Evolutionary conservation across 2,113 vertebrate species (phyloP), one percentile per base, ranked within the genome.

Genomic region (Myotis yumanensis): DNA sequence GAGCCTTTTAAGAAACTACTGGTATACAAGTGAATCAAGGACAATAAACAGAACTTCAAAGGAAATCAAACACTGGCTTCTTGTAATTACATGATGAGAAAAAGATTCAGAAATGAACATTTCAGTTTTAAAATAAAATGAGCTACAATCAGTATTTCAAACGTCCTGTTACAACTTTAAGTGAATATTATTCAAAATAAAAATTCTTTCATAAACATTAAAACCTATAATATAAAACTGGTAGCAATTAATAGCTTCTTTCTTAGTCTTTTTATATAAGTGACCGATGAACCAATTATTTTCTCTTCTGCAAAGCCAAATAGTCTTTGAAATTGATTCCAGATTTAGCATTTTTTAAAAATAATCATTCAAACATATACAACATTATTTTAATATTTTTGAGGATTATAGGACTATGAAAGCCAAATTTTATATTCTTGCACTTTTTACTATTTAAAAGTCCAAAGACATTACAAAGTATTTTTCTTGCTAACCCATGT

Each of bases 111-210:
- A 91, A 84, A 89, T 25, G 35, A 84, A 59, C n/a, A 79, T 83
- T 91, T 93, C 22, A 22, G 32, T 80, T 81, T 54, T 66, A 88
- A 94, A 66, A 83, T 75, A 95, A 94, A 80, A 83, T 71, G 64
- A 89, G 69, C 40, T 64, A 62, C 32, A 59, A 43, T 75, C 92
- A 43, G 15, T 51, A 82, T 76, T 91, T 89, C 5, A 57, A 57
- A 71, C 3, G 84, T 89, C 64, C 12, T 82, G 89, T 93, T 91
- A 62, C 7, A 64, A 84, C 37, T 84, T 84, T 30, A 76, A 87
- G 23, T 81, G 46, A 17, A 17, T 90, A 84, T 52, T 79, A 43
- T 59, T 96, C 35, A 76, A 94, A 93, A 72, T 93, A 66, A 76
- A 94, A 83, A 68, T 66, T 87, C 35, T 32, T 93, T 93, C 40